A percentile compares a stretch with the other conserved stretches of the same genome.
phyloP scores from a whole-genome alignment of 37 sponge, comb jelly and placozoan genomes.

The Halichondria panicea region DNA sequence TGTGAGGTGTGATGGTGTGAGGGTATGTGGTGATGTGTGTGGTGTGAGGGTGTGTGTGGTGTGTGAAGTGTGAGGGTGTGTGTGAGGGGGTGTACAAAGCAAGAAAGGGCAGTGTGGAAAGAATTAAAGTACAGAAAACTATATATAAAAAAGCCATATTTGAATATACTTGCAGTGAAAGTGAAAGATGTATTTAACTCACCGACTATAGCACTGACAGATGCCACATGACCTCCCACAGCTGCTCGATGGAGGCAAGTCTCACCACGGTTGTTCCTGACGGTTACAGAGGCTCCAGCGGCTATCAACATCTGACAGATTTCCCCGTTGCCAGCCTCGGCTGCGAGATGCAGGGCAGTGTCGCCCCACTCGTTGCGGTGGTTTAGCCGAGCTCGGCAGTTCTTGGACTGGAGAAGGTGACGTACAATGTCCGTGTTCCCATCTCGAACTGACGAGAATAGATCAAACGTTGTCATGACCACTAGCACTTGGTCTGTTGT shows the following conservation, averaged over 20 bases:
- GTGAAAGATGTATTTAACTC: conserved; percentile 11
- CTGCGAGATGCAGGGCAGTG: conserved; percentile 74
- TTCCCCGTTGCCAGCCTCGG: conserved; percentile 64
- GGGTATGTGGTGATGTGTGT: too few relatives aligned
- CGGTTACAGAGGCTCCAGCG: conserved; percentile 70
- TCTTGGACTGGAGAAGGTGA: conserved; percentile 26
- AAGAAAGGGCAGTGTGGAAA: too few relatives aligned
- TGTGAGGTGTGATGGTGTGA: too few relatives aligned
- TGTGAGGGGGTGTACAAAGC: too few relatives aligned
- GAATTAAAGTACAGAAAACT: too few relatives aligned
- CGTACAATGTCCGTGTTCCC: conserved; percentile 58
- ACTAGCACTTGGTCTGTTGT: too few relatives aligned
- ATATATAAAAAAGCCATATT: too few relatives aligned
- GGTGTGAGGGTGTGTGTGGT: too few relatives aligned
- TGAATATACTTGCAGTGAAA: too few relatives aligned
- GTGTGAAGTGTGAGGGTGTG: too few relatives aligned
- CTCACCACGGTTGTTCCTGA: conserved; percentile 75
- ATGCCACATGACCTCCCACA: conserved; percentile 55
- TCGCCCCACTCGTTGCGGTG: conserved; percentile 77
- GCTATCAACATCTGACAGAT: conserved; percentile 75
- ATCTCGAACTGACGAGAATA: conserved; percentile 65
- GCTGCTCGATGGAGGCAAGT: conserved; percentile 75
- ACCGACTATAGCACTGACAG: conserved; percentile 63
- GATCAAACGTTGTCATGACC: conserved; percentile 50
- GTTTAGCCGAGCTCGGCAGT: conserved; percentile 49